Evolutionary conservation across 2,797 vertebrate species (phyloP).

Genomic region (Acrossocheilus wenchowensis): DNA sequence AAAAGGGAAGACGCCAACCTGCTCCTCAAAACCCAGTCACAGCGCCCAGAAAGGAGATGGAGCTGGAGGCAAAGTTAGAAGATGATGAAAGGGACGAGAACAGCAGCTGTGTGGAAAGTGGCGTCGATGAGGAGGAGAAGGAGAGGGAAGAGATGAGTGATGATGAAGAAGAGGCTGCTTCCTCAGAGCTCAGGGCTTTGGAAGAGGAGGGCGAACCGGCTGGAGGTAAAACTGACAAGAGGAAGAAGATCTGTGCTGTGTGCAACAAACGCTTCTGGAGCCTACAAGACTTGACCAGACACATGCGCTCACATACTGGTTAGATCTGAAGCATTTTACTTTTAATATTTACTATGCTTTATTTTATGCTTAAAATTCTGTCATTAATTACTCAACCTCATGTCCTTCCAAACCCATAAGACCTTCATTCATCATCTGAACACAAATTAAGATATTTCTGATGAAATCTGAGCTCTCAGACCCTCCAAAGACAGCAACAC

Average conservation of each 20-base stretch:
- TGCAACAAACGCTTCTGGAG: conserved; percentile 98
- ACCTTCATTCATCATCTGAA: no score
- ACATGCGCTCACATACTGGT: conserved; percentile 99
- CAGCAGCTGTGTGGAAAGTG: conserved; percentile 70
- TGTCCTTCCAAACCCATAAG: no score
- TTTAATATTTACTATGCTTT: neutral
- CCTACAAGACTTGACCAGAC: conserved; percentile 95
- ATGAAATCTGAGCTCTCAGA: no score
- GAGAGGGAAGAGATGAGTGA: conserved; percentile 70
- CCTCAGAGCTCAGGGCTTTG: conserved; percentile 48
- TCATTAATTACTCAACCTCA: no score
- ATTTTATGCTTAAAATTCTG: no score
- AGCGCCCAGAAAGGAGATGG: conserved; percentile 60
- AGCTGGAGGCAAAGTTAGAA: conserved; percentile 66
- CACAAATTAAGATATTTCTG: no score
- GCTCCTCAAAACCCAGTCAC: conserved; percentile 11
- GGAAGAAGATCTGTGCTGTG: conserved; percentile 96
- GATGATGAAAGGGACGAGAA: conserved; percentile 70
- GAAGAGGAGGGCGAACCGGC: conserved; percentile 58
- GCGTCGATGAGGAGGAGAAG: conserved; percentile 61
- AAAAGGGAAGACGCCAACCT: conserved; percentile 40
- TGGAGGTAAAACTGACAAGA: conserved; percentile 89
- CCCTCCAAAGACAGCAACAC: no score
- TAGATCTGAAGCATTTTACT: conserved; percentile 31
- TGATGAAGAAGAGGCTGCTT: conserved; percentile 60